Evolutionary conservation across 2,888 invertebrate species (phyloP), one percentile per base, ranked within the genome.

Genomic region (Smittia sp.): DNA sequence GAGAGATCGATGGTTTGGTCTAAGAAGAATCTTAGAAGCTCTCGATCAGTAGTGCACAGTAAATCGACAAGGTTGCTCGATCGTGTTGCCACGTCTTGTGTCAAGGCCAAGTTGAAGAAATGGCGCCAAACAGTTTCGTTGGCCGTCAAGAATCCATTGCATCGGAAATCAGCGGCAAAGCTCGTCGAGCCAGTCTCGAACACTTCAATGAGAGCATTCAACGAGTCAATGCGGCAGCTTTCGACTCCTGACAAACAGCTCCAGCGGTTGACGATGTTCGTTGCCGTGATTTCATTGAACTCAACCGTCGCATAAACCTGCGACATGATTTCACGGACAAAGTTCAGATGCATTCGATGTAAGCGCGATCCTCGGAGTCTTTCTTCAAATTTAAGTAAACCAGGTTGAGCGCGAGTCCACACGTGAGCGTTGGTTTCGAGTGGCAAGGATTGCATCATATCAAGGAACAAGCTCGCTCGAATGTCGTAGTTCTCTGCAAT

Each of bases 171-270:
- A n/a, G n/a, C 38, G n/a, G n/a, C n/a, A n/a, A n/a, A n/a, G n/a
- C n/a, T n/a, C 7, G 38, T 9, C 6, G 46, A 11, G 6, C 11
- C 46, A 2, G 15, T 46, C 4, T 32, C 32, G 11, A 46, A 13
- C 4, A 2, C 11, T 3, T 46, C 46, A 46, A 11, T 46, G 2
- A 46, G 15, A 6, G 46, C 15, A 15, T 46, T 46, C 2, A 46
- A 11, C n/a, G 46, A 46, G n/a, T 46, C 46, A n/a, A 13, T n/a
- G 3, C 6, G 15, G n/a, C 46, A 46, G 6, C 11, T 11, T 46
- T 46, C 4, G n/a, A 46, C 46, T n/a, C 46, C 46, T 46, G 46
- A 46, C 46, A 46, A 46, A 11, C 46, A 46, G n/a, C 46, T 46
- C 46, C 46, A 46, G 2, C n/a, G 15, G n/a, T 46, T 46, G 4